Evolutionary conservation across 2,797 vertebrate species (phyloP), one percentile per base, ranked within the genome.

Genomic region (Lycodopsis pacificus): DNA sequence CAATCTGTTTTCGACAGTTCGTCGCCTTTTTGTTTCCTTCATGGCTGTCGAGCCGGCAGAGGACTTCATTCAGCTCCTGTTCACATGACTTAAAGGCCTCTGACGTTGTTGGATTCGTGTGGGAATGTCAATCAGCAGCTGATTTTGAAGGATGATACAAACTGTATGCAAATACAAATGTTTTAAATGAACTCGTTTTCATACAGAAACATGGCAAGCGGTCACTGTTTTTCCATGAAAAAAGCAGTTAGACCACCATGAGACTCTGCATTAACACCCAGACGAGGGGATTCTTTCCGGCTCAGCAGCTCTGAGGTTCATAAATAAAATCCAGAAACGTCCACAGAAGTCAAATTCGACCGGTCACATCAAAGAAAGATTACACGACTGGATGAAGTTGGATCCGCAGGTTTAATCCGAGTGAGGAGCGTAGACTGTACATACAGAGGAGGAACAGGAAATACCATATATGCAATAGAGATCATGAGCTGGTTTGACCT

Each of bases 181-280:
- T 68, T 80, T 85, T 79, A 61, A 68, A 86, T 86, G 22, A 76
- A 30, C 13, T 57, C 0, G 63, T 82, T 76, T 80, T 78, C 20
- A 38, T 57, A 62, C 44, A 15, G 71, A 82, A 87, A 82, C 69
- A 71, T 78, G 67, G 46, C 59, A 69, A 54, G 25, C 1, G 30
- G 22, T 59, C 36, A 42, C 20, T 0, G 38, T 73, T 81, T 46
- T 48, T 76, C 44, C 15, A 30, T 22, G 51, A 78, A 75, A 7
- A 65, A 42, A 57, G 70, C 71, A 44, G 51, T 44, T 48, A 48
- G 58, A 44, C 56, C 72, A 61, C 81, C 79, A 76, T 57, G 83
- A 83, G 79, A 85, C 83, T 59, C 70, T 58, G 48, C 64, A 64
- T 69, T 77, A 66, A 82, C 85, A 73, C 34, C 69, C 65, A 83